Percentiles rank a stretch among this genome's conserved stretches.
These are phyloP conservation scores for Nysson spinosus DNA, from an alignment of 2,888 invertebrate species.

Conservation along the genomic window DNA sequence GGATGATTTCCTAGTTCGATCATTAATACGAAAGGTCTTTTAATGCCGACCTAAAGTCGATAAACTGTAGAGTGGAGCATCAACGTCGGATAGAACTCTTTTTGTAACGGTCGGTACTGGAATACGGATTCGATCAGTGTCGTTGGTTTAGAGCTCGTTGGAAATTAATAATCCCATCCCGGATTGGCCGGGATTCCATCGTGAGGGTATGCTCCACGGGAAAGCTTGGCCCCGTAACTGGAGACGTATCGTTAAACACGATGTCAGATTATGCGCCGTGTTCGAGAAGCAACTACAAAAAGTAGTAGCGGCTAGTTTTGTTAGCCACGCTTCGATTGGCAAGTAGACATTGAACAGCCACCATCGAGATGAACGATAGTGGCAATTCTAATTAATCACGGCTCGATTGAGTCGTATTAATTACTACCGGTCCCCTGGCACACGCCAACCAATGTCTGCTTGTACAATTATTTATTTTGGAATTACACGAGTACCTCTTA, in stretches of 20 bases:
- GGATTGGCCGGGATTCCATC: constrained; percentile 14
- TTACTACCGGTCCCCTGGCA: constrained; percentile 24
- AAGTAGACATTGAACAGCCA: constrained; percentile 44
- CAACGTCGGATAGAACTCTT: too few relatives aligned
- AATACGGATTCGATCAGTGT: background rate
- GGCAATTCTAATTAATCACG: constrained; percentile 56
- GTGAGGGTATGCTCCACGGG: constrained; percentile 23
- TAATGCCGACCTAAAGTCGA: too few relatives aligned
- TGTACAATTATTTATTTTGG: background rate
- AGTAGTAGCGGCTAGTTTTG: constrained; percentile 49
- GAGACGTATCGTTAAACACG: constrained; percentile 23
- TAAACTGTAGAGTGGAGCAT: too few relatives aligned
- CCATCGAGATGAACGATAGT: constrained; percentile 53
- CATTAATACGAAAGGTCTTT: too few relatives aligned
- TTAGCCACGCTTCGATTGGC: constrained; percentile 49
- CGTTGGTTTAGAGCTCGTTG: background rate
- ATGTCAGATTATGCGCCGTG: constrained; percentile 33
- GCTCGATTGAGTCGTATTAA: constrained; percentile 47
- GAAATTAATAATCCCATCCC: constrained; percentile 43
- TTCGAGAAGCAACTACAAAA: constrained; percentile 26
- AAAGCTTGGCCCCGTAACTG: constrained; percentile 35
- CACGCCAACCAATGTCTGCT: constrained; percentile 12
- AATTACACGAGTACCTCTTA: background rate
- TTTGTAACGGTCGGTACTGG: background rate
- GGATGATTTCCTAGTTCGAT: background rate